These are phyloP conservation scores for Lasioglossum albipes DNA, from an alignment of 1,140 invertebrate genomes.

Conservation along the genomic window DNA sequence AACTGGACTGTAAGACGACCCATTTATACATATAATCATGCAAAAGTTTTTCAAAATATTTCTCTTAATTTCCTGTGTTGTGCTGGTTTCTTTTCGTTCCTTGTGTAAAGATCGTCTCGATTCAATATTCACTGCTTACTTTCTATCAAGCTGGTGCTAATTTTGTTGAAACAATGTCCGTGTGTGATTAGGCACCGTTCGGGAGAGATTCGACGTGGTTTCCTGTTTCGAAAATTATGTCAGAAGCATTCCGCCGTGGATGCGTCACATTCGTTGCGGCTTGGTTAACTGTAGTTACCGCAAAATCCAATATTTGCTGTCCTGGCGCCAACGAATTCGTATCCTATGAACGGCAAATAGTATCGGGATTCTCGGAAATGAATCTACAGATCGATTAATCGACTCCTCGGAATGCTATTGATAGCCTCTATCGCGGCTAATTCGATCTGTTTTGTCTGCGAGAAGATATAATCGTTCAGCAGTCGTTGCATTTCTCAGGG, in stretches of 20 bases:
- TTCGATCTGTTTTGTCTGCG: background rate
- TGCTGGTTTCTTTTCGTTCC: too few species aligned
- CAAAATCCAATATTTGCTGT: background rate
- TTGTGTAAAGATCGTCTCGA: too few species aligned
- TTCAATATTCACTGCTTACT: too few species aligned
- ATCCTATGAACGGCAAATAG: background rate
- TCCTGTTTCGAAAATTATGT: background rate
- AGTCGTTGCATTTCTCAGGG: too few species aligned
- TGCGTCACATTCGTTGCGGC: background rate
- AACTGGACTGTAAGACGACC: too few species aligned
- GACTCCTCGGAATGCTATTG: background rate
- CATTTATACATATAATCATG: too few species aligned
- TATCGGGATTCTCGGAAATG: background rate
- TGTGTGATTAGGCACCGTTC: too few species aligned
- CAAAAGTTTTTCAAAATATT: too few species aligned
- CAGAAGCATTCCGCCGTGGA: background rate
- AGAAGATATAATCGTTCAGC: background rate
- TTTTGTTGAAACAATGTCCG: too few species aligned
- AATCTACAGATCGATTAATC: background rate
- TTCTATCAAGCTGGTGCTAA: too few species aligned
- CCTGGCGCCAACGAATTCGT: background rate
- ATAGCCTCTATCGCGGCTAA: background rate
- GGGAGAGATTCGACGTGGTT: too few species aligned
- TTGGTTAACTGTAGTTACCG: background rate
- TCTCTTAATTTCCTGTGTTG: too few species aligned